Evolutionary conservation across 35 echinoderm and acorn worm genomes (phyloP).

Genomic region (Strongylocentrotus purpuratus): DNA sequence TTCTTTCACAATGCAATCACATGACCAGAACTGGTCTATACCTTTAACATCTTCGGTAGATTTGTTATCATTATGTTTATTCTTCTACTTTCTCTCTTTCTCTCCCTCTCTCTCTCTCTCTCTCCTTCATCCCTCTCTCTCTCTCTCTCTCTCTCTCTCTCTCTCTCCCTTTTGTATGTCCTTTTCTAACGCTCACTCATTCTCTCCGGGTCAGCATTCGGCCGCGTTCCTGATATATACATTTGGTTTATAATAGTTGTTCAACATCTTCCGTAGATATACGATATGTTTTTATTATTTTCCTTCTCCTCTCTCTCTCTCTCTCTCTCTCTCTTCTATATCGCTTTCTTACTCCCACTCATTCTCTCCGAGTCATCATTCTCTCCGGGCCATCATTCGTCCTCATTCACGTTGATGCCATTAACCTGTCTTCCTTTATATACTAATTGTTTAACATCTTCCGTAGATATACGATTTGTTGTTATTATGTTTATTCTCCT

Average conservation of each 20-base stretch:
- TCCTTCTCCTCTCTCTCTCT: background rate
- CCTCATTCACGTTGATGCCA: background rate
- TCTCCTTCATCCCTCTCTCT: background rate
- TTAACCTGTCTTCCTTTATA: background rate
- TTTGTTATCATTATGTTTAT: too few species aligned
- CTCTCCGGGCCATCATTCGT: too few species aligned
- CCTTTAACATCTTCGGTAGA: too few species aligned
- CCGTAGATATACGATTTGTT: background rate
- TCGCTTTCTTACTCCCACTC: background rate
- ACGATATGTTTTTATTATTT: background rate
- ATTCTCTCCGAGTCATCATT: background rate
- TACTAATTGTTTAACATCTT: background rate
- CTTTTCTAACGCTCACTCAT: too few species aligned
- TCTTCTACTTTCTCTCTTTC: background rate
- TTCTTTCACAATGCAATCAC: too few species aligned
- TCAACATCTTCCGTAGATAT: background rate
- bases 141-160: background rate
- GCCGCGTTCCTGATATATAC: too few species aligned
- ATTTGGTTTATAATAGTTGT: too few species aligned
- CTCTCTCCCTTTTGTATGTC: background rate
- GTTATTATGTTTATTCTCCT: background rate
- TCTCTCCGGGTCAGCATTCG: too few species aligned
- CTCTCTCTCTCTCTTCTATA: too few species aligned
- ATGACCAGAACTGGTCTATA: too few species aligned
- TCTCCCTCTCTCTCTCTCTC: background rate